Evolutionary conservation across 2,797 vertebrate genomes (phyloP).

Genomic region (Peromyscus attwateri): DNA sequence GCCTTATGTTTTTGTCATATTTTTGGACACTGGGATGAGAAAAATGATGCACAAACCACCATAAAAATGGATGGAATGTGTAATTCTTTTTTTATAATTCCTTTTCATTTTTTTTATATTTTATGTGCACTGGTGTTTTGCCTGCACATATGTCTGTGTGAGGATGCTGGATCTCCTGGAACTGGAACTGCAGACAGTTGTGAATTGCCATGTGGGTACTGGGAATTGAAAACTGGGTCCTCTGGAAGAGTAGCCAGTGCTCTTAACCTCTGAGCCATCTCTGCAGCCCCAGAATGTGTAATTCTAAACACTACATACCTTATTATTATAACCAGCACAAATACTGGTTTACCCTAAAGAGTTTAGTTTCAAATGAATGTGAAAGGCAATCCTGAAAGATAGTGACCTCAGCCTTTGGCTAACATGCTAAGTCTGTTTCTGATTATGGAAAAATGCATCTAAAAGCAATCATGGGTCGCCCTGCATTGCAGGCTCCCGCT

Average conservation of each 20-base stretch:
- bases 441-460: constrained; percentile 43
- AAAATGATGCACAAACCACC: background rate
- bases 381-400: background rate
- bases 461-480: background rate
- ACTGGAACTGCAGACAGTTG: no score
- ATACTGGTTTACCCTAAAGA: constrained; percentile 1
- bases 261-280: no score
- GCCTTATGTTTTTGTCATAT: background rate
- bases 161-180: no score
- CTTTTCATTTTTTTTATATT: no score
- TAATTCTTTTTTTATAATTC: no score
- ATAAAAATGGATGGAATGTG: background rate
- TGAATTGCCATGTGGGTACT: no score
- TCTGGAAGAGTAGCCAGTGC: no score
- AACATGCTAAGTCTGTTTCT: constrained; percentile 34
- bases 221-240: no score
- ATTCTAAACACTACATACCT: background rate
- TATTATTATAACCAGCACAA: constrained; percentile 43
- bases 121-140: no score
- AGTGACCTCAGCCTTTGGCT: background rate
- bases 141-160: no score
- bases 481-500: background rate
- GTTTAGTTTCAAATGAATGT: constrained; percentile 24
- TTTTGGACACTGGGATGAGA: background rate
- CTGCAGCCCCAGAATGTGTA: background rate